Base-by-base conservation (phyloP, 2,888 invertebrate species). In the Eupithecia abbreviata region DNA sequence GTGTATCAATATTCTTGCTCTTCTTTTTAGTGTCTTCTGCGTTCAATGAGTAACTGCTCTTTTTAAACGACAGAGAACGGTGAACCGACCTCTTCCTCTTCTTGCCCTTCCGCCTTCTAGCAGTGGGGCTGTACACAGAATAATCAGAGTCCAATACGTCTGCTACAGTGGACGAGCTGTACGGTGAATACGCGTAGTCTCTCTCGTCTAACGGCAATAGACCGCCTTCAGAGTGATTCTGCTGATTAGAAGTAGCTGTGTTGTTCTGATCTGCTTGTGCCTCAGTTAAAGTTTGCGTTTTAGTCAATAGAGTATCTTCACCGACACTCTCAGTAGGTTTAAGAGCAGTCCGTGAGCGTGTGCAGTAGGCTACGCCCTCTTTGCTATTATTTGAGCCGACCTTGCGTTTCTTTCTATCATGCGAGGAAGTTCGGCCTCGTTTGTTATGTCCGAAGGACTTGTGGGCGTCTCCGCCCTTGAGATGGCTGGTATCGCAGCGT, bases 1-100 rank as follows among this genome's bases (percentile, higher is more conserved):
- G 91, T 84, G 89, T 82, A 89, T 95, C 95, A 93, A 95, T 95
- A 93, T 96, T 96, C 89, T 77, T 77, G 41, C 95, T 93, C 89
- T 92, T 94, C 89, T 95, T 92, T 84, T 91, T 89, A 84, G 89
- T 91, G 84, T 91, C 90, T 77, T 93, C 93, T 80, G 90, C 82
- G 83, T 91, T 90, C 75, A 93, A 85, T 81, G 91, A 84, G 83
- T 84, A 90, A 86, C 88, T 90, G 84, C 90, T 92, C 82, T 92
- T 93, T 82, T 90, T 91, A 81, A 86, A 89, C n/a, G 93, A 92
- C 68, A 93, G 82, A 30, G 94, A 92, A 75, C 91, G 91, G 85
- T 93, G 92, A 72, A 88, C 85, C 30, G 94, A 93, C 72, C 94
- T 91, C 84, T 94, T 94, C 84, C 95, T 90, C 85, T 95, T 95